Base-by-base conservation (phyloP, 2,888 invertebrate species). In the Tetragonisca angustula region DNA sequence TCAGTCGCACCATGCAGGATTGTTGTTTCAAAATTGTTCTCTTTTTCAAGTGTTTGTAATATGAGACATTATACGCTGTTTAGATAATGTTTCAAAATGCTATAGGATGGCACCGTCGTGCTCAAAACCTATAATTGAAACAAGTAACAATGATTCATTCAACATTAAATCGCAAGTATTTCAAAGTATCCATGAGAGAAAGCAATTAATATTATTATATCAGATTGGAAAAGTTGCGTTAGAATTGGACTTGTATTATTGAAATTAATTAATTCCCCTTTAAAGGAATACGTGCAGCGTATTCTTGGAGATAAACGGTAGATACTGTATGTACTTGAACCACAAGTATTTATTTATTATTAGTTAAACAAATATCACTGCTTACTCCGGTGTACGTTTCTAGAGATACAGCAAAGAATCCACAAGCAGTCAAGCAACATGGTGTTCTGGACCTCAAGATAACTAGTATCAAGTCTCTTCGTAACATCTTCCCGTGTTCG, bases 371-470 rank as follows among this genome's bases (percentile, higher is more conserved):
- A 9, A 1, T 32, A 3, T 15, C 9, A 17, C 24, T 2, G 71
- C 43, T 81, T 68, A 88, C 88, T 64, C 27, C 73, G 9, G 79
- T 86, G 36, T 85, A 89, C 19, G 87, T 89, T 78, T 86, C 85
- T 65, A 89, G 3, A 2, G 88, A 87, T 0, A 89, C 83, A 0
- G 73, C 17, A 19, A 82, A 87, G 61, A 85, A 88, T 68, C 84
- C 84, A 2, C 64, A 59, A 17, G 84, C 88, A 2, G 87, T 87
- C 21, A 88, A 15, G 13, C 78, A 77, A 27, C 74, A 89, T 0
- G 90, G 83, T 11, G 77, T 78, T n/a, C 64, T 72, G 0, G 89
- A 79, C 61, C 90, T 85, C 62, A 87, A 56, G 11, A 89, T 87
- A 11, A 90, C 61, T 19, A 91, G 61, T 21, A 75, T 27, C 0